Base-by-base conservation (phyloP, 92 coral and sea anemone species). In the Zoanthus solanderi region DNA sequence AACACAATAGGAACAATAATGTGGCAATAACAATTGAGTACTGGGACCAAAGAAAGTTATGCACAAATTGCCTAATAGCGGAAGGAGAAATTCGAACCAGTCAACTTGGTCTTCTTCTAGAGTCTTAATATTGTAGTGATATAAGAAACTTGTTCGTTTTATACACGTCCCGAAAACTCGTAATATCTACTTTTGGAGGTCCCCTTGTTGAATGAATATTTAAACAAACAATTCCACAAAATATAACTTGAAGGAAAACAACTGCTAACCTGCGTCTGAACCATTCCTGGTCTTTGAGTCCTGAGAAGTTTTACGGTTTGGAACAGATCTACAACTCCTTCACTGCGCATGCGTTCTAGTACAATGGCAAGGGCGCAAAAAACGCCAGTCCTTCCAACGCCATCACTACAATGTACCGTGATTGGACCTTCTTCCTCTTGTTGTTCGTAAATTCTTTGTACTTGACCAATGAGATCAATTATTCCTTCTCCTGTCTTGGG, bases 321-420 rank as follows among this genome's bases (percentile, higher is more conserved):
- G 90, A 95, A 94, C 46, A 97, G 87, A 88, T 97, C 99, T 60
- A 97, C 99, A 15, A 95, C 99, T 18, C 99, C 99, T 79, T 95
- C 99, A 76, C 96, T 90, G 28, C 99, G 97, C 99, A 97, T 97
- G 95, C 99, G 97, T 53, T 97, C 99, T 60, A 97, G 86, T 45
- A 97, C 99, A 78, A 92, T 95, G 61, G 89, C 94, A 50, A 97
- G 86, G 15, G 99, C 94, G 85, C 93, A 89, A 90, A 97, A 97
- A 0, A 97, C 95, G 18, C 99, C 99, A 1, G 99, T 92, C 67
- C 98, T 90, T 4, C 98, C 99, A 9, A 94, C 94, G 18, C 99
- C 99, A 83, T 96, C 96, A 79, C 99, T 90, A 93, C 99, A 97
- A 87, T 97, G 99, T 15, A 97, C 97, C 0, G 98, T 92, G 73